phyloP scores from a whole-genome alignment of 2,797 vertebrate species.

The Cichlasoma orientale region DNA sequence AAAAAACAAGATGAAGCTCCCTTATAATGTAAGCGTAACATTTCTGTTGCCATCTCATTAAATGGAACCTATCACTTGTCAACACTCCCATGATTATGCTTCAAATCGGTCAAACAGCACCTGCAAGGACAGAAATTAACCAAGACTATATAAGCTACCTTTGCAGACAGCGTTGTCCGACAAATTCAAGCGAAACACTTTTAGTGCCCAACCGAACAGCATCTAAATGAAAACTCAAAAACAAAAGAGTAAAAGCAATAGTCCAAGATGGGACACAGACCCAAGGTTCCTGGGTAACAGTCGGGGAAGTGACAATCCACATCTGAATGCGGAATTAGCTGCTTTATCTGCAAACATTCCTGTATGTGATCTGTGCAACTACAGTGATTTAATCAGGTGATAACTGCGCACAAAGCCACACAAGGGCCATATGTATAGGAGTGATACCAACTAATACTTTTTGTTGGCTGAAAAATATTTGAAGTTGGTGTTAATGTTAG shows the following conservation, averaged over 20 bases:
- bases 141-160: too few species aligned
- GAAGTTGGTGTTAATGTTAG: not conserved
- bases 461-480: not conserved
- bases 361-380: not conserved
- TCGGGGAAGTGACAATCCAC: not conserved
- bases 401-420: not conserved
- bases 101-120: not conserved
- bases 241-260: not conserved
- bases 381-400: not conserved
- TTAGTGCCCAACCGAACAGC: not conserved
- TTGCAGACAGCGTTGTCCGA: accelerated
- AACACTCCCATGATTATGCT: not conserved
- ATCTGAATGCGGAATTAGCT: not conserved
- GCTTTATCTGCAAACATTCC: not conserved
- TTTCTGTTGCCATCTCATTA: not conserved
- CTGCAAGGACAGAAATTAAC: not conserved
- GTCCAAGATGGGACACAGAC: not conserved
- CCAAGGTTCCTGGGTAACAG: not conserved
- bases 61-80: not conserved
- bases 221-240: not conserved
- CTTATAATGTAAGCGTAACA: too few species aligned
- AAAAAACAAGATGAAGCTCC: too few species aligned
- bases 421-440: not conserved
- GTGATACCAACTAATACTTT: not conserved
- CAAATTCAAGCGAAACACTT: not conserved